phyloP scores from a whole-genome alignment of 2,113 vertebrate genomes.

The Rhabdomys dilectus region DNA sequence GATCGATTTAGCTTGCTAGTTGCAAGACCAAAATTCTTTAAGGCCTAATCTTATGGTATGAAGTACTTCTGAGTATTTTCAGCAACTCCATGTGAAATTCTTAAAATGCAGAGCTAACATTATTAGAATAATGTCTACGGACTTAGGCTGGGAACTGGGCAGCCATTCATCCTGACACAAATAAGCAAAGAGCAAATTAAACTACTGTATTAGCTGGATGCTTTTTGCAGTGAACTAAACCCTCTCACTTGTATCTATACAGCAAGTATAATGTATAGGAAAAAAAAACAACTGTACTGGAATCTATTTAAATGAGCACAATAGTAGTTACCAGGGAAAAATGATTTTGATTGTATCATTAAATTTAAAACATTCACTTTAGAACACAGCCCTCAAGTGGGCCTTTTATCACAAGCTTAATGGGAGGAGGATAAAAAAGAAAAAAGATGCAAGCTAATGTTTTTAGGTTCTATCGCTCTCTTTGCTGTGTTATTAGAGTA shows the following conservation, averaged over 20 bases:
- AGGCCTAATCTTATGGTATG: slow-evolving; percentile 72
- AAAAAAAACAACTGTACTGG: slow-evolving; percentile 63
- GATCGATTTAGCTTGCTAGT: slow-evolving; percentile 70
- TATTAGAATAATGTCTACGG: slow-evolving; percentile 73
- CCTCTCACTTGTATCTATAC: slow-evolving; percentile 68
- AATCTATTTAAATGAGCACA: slow-evolving; percentile 71
- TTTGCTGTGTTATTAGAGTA: slow-evolving; percentile 50
- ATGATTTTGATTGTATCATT: slow-evolving; percentile 77
- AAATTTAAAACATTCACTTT: slow-evolving; percentile 80
- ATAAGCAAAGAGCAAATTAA: slow-evolving; percentile 65
- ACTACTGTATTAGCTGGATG: slow-evolving; percentile 60
- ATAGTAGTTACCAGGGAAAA: slow-evolving; percentile 69
- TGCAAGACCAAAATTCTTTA: slow-evolving; percentile 71
- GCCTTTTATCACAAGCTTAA: slow-evolving; percentile 76
- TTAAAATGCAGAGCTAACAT: slow-evolving; percentile 72
- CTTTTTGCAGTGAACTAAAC: slow-evolving; percentile 58
- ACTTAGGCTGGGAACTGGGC: slow-evolving; percentile 51
- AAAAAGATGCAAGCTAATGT: slow-evolving; percentile 55
- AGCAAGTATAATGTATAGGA: slow-evolving; percentile 46
- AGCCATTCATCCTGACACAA: slow-evolving; percentile 61
- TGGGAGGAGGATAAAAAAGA: slow-evolving; percentile 43
- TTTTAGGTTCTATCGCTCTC: slow-evolving; percentile 34
- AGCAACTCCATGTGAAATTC: slow-evolving; percentile 72
- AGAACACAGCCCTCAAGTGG: slow-evolving; percentile 66
- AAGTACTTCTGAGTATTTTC: slow-evolving; percentile 76